Base-by-base conservation (phyloP, 2,888 invertebrate genomes). In the Pedicia rivosa region DNA sequence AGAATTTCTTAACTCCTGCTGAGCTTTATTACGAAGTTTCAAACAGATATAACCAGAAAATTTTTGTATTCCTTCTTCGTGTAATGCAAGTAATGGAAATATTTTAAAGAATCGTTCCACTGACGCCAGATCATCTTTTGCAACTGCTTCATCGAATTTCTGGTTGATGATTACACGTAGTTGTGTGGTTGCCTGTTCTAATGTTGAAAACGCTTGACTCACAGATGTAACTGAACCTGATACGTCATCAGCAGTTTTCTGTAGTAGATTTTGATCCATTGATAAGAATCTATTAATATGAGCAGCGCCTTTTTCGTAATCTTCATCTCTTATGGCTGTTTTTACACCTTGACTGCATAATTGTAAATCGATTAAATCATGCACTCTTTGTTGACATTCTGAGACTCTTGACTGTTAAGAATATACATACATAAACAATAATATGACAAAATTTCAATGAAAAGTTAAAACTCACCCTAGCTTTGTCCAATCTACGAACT, bases 291-390 rank as follows among this genome's bases (percentile, higher is more conserved):
- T 72, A 48, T 94, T 88, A 31, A 98, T 83, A 54, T 95, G 95
- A 1, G 78, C 88, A 9, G 97, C 95, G 37, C 94, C 73, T 63
- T 86, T 82, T 60, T 99, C 98, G 63, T 86, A 97, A 57, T 99
- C 92, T 60, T 95, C 92, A 47, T 87, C 84, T 44, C 77, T 74
- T 37, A 99, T 77, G 1, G 98, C 94, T 35, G 83, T 77, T 45
- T 91, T 83, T 0, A 98, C 97, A n/a, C 95, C 97, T 56, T 94
- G 88, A 34, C 92, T 91, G 57, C 97, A 98, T 39, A 90, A 68
- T 59, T 94, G 90, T 36, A 97, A 66, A 57, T 97, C 95, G 40
- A 95, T 76, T 26, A 97, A 69, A 57, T 97, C 95, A 50, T 92
- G 87, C 0, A 97, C 94, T 40, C 95, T 67, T 47, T 83, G 79